These are phyloP conservation scores for Xiphophorus hellerii DNA, from an alignment of 2,113 vertebrate species.

Conservation along the genomic window DNA sequence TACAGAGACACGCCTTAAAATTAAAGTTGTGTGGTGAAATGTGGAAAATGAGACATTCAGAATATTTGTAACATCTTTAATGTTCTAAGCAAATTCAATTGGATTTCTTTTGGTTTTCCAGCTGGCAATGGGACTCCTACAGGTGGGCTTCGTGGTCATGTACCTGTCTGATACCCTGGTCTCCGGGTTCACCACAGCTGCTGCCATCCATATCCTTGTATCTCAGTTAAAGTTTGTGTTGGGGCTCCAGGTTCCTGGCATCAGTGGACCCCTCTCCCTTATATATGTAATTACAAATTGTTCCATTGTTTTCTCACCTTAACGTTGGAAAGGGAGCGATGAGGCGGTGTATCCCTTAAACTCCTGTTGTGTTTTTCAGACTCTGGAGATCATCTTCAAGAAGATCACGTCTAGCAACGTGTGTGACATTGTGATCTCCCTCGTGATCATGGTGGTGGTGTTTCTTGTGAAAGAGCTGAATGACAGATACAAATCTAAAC, in stretches of 20 bases:
- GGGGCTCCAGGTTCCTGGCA: constrained; percentile 82
- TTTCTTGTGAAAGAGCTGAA: constrained; percentile 92
- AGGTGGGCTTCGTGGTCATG: constrained; percentile 90
- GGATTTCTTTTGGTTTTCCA: constrained; percentile 63
- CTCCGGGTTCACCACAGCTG: constrained; percentile 94
- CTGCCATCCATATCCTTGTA: constrained; percentile 91
- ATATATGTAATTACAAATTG: constrained; percentile 85
- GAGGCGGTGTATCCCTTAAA: background rate
- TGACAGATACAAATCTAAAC: constrained; percentile 88
- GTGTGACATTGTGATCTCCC: constrained; percentile 88
- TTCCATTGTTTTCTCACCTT: background rate
- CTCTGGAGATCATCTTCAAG: constrained; percentile 82
- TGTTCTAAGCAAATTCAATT: background rate
- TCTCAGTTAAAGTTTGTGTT: constrained; percentile 96
- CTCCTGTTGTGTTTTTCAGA: constrained; percentile 73
- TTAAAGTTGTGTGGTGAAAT: too few species aligned
- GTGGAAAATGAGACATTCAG: background rate
- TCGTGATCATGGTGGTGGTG: constrained; percentile 86
- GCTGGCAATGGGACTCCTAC: constrained; percentile 87
- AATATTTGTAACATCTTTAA: background rate
- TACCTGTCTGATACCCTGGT: constrained; percentile 95
- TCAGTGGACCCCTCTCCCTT: constrained; percentile 84
- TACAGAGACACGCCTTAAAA: too few species aligned
- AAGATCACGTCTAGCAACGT: constrained; percentile 87
- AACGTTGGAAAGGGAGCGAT: too few species aligned